These are phyloP conservation scores for Arbacia lixula DNA, from an alignment of 53 echinoderm and acorn worm genomes.

Conservation along the genomic window DNA sequence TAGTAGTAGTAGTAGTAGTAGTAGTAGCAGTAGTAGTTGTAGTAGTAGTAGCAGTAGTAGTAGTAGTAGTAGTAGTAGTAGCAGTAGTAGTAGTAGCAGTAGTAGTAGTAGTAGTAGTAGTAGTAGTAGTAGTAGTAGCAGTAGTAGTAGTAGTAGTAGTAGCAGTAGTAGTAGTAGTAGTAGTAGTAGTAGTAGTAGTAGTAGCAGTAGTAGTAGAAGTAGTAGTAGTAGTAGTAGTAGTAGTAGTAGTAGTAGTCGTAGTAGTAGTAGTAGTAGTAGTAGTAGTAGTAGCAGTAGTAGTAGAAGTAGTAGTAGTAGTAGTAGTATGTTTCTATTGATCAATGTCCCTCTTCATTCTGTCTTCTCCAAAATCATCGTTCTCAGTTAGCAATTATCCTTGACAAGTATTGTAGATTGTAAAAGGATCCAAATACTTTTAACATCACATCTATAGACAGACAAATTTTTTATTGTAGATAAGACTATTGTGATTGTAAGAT, in stretches of 20 bases:
- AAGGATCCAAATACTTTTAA: too few relatives aligned
- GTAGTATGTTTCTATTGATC: too few relatives aligned
- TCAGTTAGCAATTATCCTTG: too few relatives aligned
- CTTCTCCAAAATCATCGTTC: too few relatives aligned
- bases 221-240: background rate
- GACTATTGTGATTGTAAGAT: too few relatives aligned
- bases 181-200: background rate
- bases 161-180: background rate
- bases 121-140: background rate
- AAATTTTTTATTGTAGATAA: too few relatives aligned
- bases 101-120: background rate
- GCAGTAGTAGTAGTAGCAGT: background rate
- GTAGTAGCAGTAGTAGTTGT: background rate
- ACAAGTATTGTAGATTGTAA: too few relatives aligned
- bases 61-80: background rate
- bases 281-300: background rate
- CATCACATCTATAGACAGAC: too few relatives aligned
- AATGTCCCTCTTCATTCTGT: too few relatives aligned
- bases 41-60: background rate
- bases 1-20: background rate
- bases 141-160: background rate
- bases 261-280: background rate
- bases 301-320: background rate
- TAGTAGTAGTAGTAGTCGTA: background rate
- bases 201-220: background rate